Evolutionary conservation across 2,797 vertebrate species (phyloP), one percentile per base, ranked within the genome.

Genomic region (Semotilus atromaculatus): DNA sequence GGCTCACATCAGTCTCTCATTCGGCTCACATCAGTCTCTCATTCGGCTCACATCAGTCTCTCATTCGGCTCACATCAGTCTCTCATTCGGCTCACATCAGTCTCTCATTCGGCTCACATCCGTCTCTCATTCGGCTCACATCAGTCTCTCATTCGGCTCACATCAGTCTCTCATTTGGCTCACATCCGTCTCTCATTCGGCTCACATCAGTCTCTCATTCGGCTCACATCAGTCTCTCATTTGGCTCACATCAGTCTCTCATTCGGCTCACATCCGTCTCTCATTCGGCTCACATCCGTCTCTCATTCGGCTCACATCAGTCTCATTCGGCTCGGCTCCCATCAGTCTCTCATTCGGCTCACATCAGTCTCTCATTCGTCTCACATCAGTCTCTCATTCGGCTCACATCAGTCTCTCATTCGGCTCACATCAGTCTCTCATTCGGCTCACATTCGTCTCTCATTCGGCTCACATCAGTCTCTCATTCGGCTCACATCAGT

Each of bases 371-470:
- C 3, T 8, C 0, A 8, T 21, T 0, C 21, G 19, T 60, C 58
- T 26, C n/a, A 5, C 0, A 62, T 62, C 2, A 13, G 1, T 60
- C 11, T 29, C n/a, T 60, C 0, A 5, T 23, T 58, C 23, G 55
- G n/a, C 23, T 58, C 0, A n/a, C 1, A 58, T n/a, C 2, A 26
- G n/a, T 60, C n/a, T 60, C n/a, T 0, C 0, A 60, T 26, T 0
- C 5, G 23, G 26, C 58, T 60, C 0, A 26, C 0, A 58, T n/a
- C 0, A 26, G n/a, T 60, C n/a, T 60, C 9, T 2, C 0, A 58
- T n/a, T 0, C 11, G 55, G n/a, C 10, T 58, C 4, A 2, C 0
- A 58, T 58, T 1, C 11, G 21, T 66, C 16, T 19, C 26, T 1
- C 1, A 31, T 31, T 3, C n/a, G 11, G n/a, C 19, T 38, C 9